Evolutionary conservation across 2,888 invertebrate species (phyloP).

Genomic region (Macrostomum cliftonense): DNA sequence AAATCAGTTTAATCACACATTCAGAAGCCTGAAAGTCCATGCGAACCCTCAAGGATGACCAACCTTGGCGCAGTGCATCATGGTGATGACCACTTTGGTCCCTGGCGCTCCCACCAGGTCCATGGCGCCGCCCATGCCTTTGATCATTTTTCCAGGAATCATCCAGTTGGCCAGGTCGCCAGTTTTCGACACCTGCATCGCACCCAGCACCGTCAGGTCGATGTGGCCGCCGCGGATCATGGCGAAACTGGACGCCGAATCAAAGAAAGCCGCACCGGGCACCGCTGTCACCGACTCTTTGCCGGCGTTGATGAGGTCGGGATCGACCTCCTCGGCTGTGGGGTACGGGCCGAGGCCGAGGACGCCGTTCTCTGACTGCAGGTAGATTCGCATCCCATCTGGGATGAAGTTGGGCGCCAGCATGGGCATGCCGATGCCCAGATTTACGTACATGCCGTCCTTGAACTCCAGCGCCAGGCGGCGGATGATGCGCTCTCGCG

Average conservation of each 20-base stretch:
- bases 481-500: constrained; percentile 55
- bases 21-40: too few relatives aligned
- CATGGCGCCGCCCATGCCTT: constrained; percentile 99
- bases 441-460: constrained; percentile 71
- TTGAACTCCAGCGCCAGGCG: constrained; percentile 84
- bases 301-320: constrained; percentile 92
- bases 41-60: too few relatives aligned
- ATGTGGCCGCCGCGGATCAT: constrained; percentile 91
- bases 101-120: constrained; percentile 62
- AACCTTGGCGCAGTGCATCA: constrained; percentile 76
- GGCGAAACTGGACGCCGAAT: constrained; percentile 88
- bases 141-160: constrained; percentile 92
- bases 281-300: constrained; percentile 88
- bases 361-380: constrained; percentile 95
- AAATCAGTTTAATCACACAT: too few relatives aligned
- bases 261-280: constrained; percentile 72
- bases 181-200: constrained; percentile 84
- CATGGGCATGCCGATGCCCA: constrained; percentile 83
- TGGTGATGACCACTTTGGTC: constrained; percentile 82
- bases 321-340: constrained; percentile 38
- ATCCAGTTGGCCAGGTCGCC: constrained; percentile 99
- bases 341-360: constrained; percentile 49
- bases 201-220: constrained; percentile 81
- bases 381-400: constrained; percentile 55
- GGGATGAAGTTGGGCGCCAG: constrained; percentile 82